Conservation (phyloP, 2,113 vertebrate species). For the Eleginops maclovinus region DNA sequence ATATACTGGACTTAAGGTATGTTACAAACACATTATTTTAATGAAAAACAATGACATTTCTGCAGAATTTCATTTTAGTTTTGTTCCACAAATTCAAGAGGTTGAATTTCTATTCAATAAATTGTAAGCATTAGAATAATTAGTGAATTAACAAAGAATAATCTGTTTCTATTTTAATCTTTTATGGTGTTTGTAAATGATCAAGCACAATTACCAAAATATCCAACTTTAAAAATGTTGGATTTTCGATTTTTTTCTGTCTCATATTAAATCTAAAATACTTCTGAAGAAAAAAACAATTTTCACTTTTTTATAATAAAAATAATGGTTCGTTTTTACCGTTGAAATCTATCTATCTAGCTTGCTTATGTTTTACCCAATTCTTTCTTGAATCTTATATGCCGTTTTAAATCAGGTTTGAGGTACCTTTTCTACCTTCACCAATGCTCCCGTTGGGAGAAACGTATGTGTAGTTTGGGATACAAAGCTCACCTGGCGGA, state of each 20-base stretch:
- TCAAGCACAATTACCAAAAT: not conserved
- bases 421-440: not conserved
- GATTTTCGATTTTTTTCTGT: not conserved
- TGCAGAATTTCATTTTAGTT: too few species aligned
- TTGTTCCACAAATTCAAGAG: too few species aligned
- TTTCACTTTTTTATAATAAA: not conserved
- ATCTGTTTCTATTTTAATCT: too few species aligned
- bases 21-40: too few species aligned
- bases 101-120: too few species aligned
- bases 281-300: not conserved
- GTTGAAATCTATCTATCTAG: too few species aligned
- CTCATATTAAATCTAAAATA: not conserved
- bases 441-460: not conserved
- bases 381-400: too few species aligned
- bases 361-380: not conserved
- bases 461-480: not conserved
- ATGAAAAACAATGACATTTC: too few species aligned
- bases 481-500: constrained; percentile 90
- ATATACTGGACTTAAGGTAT: too few species aligned
- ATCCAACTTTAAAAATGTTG: not conserved
- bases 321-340: not conserved
- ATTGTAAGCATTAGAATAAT: too few species aligned
- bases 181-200: not conserved
- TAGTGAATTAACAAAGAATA: too few species aligned
- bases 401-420: not conserved